Evolutionary conservation across 1,140 invertebrate species (phyloP).

Genomic region (Drosophila subpulchrella): DNA sequence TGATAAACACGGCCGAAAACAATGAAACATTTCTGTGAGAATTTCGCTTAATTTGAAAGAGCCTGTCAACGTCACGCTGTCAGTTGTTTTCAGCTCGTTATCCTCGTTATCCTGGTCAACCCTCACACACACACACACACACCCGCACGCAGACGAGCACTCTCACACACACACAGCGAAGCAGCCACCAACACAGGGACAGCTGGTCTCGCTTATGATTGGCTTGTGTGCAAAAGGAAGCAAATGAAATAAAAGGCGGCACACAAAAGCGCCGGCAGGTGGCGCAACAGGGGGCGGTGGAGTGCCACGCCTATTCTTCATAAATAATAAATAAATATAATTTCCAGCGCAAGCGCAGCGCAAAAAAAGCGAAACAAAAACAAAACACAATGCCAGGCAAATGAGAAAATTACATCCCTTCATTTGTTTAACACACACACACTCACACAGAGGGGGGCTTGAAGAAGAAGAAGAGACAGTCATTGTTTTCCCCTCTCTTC

Average conservation of each 20-base stretch:
- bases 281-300: slow-evolving; percentile 5
- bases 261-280: slow-evolving; percentile 49
- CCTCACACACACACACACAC: slow-evolving; percentile 32
- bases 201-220: slow-evolving; percentile 80
- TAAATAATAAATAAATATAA: slow-evolving; percentile 83
- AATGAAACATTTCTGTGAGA: slow-evolving; percentile 47
- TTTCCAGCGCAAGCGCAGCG: slow-evolving; percentile 77
- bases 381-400: slow-evolving; percentile 79
- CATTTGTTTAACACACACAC: slow-evolving; percentile 78
- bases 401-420: slow-evolving; percentile 85
- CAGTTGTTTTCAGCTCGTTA: slow-evolving; percentile 26
- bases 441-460: slow-evolving; percentile 13
- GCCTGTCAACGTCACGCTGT: slow-evolving; percentile 57
- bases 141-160: background rate
- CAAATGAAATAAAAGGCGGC: slow-evolving; percentile 73
- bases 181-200: slow-evolving; percentile 28
- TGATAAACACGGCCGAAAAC: background rate
- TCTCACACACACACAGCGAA: slow-evolving; percentile 14
- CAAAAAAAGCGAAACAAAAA: slow-evolving; percentile 59
- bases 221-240: slow-evolving; percentile 76
- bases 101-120: slow-evolving; percentile 49
- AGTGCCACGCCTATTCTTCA: slow-evolving; percentile 77
- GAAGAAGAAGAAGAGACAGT: slow-evolving; percentile 14
- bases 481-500: slow-evolving; percentile 49
- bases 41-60: slow-evolving; percentile 78